phyloP scores from a whole-genome alignment of 2,797 vertebrate species.

The Mus spretus region DNA sequence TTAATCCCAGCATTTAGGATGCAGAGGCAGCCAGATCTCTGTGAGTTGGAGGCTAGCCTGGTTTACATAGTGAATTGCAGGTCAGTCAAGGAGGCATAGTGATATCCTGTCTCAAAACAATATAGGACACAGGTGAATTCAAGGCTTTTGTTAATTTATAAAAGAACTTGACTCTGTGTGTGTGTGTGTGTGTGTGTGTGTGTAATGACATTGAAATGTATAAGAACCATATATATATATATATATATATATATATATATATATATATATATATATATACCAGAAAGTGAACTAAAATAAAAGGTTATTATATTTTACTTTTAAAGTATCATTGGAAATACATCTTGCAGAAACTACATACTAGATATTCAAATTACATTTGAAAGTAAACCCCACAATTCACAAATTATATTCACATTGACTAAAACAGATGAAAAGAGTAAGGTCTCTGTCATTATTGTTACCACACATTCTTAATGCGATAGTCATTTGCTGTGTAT shows the following conservation, averaged over 20 bases:
- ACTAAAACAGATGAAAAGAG: constrained; percentile 25
- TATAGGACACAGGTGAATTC: not conserved
- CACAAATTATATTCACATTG: not conserved
- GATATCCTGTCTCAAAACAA: not conserved
- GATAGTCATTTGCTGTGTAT: not conserved
- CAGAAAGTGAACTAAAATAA: constrained; percentile 11
- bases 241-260: not conserved
- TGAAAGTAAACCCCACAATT: not conserved
- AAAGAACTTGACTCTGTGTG: not conserved
- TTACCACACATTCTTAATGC: not conserved
- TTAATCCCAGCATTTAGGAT: not conserved
- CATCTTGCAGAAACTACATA: not conserved
- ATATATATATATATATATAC: not conserved
- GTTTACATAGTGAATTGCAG: not conserved
- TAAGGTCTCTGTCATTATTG: not conserved
- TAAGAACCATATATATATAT: not conserved
- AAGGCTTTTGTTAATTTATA: not conserved
- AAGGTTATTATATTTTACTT: not conserved
- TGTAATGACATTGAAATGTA: not conserved
- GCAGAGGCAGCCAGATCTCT: not conserved
- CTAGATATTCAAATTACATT: not conserved
- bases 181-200: not conserved
- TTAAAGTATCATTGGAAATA: constrained; percentile 44
- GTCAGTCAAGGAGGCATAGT: not conserved
- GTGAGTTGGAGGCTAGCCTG: not conserved